Conservation (phyloP, 2,797 vertebrate genomes). For the Garrulus glandarius region DNA sequence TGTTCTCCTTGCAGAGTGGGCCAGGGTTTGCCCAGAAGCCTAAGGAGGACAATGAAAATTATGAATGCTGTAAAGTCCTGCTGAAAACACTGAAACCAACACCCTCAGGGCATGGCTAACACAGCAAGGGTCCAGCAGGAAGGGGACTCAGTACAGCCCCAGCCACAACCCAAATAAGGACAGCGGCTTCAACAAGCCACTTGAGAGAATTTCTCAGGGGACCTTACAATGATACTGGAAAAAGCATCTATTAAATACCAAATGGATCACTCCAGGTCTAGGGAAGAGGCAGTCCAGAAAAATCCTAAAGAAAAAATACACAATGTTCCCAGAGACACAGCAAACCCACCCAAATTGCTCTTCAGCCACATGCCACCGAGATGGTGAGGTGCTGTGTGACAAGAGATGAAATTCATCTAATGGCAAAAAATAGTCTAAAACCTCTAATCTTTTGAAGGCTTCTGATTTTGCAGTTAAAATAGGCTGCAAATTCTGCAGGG, state of each 20-base stretch:
- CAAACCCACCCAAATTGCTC: neutral
- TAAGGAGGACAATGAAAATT: neutral
- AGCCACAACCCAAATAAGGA: neutral
- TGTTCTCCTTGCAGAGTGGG: neutral
- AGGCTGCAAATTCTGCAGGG: neutral
- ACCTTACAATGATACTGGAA: neutral
- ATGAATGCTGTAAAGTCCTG: neutral
- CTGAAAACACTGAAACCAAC: neutral
- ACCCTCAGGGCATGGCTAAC: neutral
- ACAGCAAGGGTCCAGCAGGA: neutral
- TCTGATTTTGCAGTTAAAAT: neutral
- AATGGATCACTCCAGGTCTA: neutral
- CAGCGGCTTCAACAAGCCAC: neutral
- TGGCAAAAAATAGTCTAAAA: neutral
- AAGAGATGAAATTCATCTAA: neutral
- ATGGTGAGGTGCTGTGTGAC: neutral
- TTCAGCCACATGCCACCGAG: neutral
- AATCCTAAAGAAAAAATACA: neutral
- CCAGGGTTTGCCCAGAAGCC: neutral
- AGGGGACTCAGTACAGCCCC: neutral
- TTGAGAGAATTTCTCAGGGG: neutral
- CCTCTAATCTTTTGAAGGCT: neutral
- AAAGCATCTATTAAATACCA: neutral
- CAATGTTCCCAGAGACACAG: neutral
- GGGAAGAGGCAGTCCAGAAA: neutral